Conservation (phyloP, 2,888 invertebrate genomes). For the Drosophila sordidapex region DNA sequence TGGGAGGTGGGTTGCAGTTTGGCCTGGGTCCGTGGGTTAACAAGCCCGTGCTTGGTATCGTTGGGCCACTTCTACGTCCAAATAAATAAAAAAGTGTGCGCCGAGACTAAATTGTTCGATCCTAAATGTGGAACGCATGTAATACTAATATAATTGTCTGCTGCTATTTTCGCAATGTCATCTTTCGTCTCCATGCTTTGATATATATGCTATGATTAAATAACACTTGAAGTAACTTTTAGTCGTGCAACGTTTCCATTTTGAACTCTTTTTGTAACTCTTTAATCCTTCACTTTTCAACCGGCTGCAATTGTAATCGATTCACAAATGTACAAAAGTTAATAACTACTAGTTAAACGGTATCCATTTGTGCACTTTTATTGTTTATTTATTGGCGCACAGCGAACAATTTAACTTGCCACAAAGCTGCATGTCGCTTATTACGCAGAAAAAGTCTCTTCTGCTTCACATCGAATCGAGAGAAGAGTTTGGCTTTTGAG, state of each 20-base stretch:
- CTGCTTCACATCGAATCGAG: not conserved
- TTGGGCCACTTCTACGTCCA: too few species aligned
- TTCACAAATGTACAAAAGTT: not conserved
- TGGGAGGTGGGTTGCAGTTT: too few species aligned
- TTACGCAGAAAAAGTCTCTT: not conserved
- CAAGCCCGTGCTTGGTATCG: too few species aligned
- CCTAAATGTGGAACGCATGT: not conserved
- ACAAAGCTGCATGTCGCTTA: not conserved
- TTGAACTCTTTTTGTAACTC: too few species aligned
- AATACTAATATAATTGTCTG: not conserved
- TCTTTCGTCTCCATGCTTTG: not conserved
- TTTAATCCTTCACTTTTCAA: too few species aligned
- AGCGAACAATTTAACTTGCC: not conserved
- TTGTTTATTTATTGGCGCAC: constrained; percentile 32
- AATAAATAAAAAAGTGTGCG: too few species aligned
- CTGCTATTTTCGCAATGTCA: not conserved
- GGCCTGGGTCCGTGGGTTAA: too few species aligned
- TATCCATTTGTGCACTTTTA: not conserved
- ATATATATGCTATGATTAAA: not conserved
- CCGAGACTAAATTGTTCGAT: too few species aligned
- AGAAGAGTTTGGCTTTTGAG: not conserved
- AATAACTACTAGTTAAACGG: not conserved
- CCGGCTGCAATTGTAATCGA: not conserved
- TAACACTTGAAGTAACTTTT: not conserved
- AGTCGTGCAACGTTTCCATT: not conserved